Percentiles rank a stretch among this genome's conserved stretches.
Conservation (phyloP, 2,888 invertebrate species). For the Drosophila hamatofila region DNA sequence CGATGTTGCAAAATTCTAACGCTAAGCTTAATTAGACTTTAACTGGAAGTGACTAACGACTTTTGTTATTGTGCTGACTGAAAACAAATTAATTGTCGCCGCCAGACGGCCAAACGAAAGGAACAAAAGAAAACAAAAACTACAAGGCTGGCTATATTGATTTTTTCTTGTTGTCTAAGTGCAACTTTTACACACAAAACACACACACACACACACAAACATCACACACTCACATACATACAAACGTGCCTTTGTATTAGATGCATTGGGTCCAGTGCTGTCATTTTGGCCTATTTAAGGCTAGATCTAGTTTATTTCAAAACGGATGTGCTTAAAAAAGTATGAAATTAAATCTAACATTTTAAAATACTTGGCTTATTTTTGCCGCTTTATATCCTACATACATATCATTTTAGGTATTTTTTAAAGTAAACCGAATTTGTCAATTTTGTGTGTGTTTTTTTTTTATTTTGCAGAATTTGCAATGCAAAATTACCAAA, state of each 20-base stretch:
- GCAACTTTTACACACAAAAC: conserved; percentile 21
- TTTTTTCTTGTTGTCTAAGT: conserved; percentile 53
- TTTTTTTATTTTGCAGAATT: no score
- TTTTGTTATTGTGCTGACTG: conserved; percentile 49
- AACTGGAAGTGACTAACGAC: conserved; percentile 79
- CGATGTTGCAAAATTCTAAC: conserved; percentile 68
- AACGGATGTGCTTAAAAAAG: no score
- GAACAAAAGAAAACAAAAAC: conserved; percentile 42
- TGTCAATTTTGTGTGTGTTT: no score
- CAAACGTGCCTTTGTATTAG: not conserved
- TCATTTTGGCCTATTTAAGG: no score
- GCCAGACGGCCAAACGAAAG: conserved; percentile 52
- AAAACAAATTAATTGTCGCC: conserved; percentile 74
- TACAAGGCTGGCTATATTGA: conserved; percentile 70
- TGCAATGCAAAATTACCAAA: no score
- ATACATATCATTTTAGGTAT: no score
- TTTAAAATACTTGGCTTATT: no score
- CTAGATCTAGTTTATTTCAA: no score
- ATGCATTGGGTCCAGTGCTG: not conserved
- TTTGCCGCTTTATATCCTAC: no score
- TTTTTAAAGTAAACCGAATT: no score
- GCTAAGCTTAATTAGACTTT: conserved; percentile 75
- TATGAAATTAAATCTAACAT: no score
- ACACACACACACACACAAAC: conserved; percentile 1
- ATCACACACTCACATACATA: not conserved